phyloP scores from a whole-genome alignment of 2,797 vertebrate species.

The Champsocephalus gunnari region DNA sequence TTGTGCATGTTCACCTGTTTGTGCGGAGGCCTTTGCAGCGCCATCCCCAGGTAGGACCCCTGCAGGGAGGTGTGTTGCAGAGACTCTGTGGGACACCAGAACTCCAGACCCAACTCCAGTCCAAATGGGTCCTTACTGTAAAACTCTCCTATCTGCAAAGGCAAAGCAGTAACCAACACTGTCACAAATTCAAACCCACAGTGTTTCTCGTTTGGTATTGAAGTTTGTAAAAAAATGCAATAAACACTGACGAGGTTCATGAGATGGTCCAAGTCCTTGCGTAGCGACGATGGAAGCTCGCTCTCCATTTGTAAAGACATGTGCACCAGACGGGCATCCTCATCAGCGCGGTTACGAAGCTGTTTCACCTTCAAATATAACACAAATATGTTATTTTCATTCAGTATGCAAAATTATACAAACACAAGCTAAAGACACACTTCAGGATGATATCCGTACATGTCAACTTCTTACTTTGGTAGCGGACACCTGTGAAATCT shows the following conservation, averaged over 20 bases:
- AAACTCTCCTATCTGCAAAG: slow-evolving; percentile 91
- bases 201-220: not conserved
- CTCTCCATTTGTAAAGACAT: slow-evolving; percentile 98
- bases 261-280: slow-evolving; percentile 94
- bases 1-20: slow-evolving; percentile 87
- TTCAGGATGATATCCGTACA: not conserved
- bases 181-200: not conserved
- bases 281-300: slow-evolving; percentile 91
- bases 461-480: not conserved
- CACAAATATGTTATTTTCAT: not conserved
- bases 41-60: slow-evolving; percentile 94
- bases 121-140: slow-evolving; percentile 93
- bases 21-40: slow-evolving; percentile 95
- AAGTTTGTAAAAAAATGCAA: not conserved
- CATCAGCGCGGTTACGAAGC: slow-evolving; percentile 95
- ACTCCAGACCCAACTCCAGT: slow-evolving; percentile 94
- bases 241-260: slow-evolving; percentile 89
- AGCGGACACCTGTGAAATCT: not conserved
- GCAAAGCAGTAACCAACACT: slow-evolving; percentile 12
- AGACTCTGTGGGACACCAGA: slow-evolving; percentile 97
- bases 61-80: slow-evolving; percentile 93
- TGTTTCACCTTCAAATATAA: slow-evolving; percentile 91
- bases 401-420: not conserved
- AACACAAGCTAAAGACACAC: not conserved
- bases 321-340: slow-evolving; percentile 96